Base-by-base conservation (phyloP, 2,888 invertebrate species). In the Caenorhabditis angaria region DNA sequence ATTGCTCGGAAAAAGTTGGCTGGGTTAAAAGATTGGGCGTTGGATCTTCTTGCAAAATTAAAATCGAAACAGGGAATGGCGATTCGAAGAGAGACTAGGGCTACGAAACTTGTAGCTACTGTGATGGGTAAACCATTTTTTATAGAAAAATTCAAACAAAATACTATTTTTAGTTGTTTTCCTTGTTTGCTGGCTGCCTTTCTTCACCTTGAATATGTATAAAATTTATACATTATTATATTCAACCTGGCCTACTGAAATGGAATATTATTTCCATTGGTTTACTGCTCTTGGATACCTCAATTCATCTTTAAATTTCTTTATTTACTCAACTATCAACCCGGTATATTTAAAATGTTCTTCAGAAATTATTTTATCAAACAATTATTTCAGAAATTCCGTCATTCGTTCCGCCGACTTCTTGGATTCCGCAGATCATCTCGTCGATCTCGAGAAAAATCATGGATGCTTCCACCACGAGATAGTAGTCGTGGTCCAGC, bases 301-400 rank as follows among this genome's bases (percentile, higher is more conserved):
- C 56, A 90, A 90, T 82, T 89, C 89, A 8, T 89, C 88, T 41
- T 83, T 89, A 55, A 90, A 90, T 75, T 89, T 89, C 32, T 88
- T 90, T 73, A 89, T 90, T 68, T 90, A 90, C 78, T 88, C 89
- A 47, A 89, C 89, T 35, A 89, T 90, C 69, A 90, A 90, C 78
- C 82, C 80, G 53, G 82, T 80, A 57, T 12, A 65, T 60, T 51
- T 25, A 50, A 48, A 57, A 20, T n/a, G 14, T 10, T 18, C 53
- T 68, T 68, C 41, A 59, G 28, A 61, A 27, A 5, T 4, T 57
- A 5, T 18, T 29, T 22, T 28, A 51, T 47, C 24, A 63, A 50
- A 10, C 25, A 14, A 27, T 14, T 41, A 28, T 68, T 79, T 25
- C 74, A 87, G 85, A 87, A 85, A 66, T 86, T 86, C 70, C 86